These are phyloP conservation scores for Asobara japonica DNA, from an alignment of 1,140 invertebrate genomes.

Conservation along the genomic window DNA sequence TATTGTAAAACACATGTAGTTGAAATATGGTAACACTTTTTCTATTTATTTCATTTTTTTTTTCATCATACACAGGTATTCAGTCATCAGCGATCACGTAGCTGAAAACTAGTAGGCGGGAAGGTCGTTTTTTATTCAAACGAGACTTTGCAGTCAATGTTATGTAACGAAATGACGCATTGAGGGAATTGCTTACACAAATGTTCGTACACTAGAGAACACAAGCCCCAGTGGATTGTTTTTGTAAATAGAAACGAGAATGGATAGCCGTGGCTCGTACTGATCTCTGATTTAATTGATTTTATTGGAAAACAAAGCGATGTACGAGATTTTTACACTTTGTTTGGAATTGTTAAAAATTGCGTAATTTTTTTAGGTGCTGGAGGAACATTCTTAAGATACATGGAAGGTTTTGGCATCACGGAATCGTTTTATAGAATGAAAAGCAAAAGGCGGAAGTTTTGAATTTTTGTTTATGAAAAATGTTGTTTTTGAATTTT, in stretches of 20 bases:
- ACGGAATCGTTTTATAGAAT: too few species aligned
- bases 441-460: too few species aligned
- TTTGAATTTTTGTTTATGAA: too few species aligned
- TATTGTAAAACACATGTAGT: too few species aligned
- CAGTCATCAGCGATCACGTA: neutral
- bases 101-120: neutral
- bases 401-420: too few species aligned
- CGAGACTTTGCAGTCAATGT: neutral
- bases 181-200: neutral
- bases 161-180: conserved; percentile 11
- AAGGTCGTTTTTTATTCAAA: neutral
- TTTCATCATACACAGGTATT: neutral
- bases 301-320: neutral
- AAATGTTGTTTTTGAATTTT: too few species aligned
- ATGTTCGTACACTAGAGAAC: neutral
- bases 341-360: too few species aligned
- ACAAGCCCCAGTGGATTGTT: neutral
- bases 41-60: neutral
- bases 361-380: too few species aligned
- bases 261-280: too few species aligned
- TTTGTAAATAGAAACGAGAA: neutral
- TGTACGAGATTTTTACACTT: neutral
- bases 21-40: neutral
- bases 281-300: too few species aligned
- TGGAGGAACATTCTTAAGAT: too few species aligned